These are phyloP conservation scores for Myoxocephalus aenaeus DNA, from an alignment of 2,797 vertebrate genomes.

Conservation along the genomic window DNA sequence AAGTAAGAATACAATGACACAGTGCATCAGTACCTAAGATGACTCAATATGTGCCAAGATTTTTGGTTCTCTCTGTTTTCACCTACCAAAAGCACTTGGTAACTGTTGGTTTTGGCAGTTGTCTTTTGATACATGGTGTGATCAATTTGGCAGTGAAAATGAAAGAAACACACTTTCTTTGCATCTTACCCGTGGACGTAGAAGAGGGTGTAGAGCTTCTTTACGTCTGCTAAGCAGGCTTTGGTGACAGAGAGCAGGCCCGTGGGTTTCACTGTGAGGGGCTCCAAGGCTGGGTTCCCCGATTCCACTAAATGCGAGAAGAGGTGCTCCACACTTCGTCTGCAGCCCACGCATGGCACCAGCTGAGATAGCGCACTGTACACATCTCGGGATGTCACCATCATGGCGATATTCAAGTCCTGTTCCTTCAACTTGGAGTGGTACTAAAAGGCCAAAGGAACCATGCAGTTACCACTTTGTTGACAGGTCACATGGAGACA, in stretches of 20 bases:
- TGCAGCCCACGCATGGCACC: constrained; percentile 96
- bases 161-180: neutral
- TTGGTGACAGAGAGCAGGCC: constrained; percentile 93
- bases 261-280: constrained; percentile 92
- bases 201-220: constrained; percentile 95
- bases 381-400: constrained; percentile 94
- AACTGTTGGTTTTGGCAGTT: neutral
- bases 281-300: constrained; percentile 93
- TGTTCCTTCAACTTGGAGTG: constrained; percentile 93
- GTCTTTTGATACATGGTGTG: neutral
- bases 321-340: constrained; percentile 95
- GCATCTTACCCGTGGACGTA: constrained; percentile 94
- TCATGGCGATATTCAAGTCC: constrained; percentile 92
- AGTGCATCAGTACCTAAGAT: neutral
- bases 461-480: constrained; percentile 13
- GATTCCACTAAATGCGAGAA: constrained; percentile 96
- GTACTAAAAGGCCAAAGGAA: constrained; percentile 79
- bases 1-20: neutral
- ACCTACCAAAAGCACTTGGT: neutral
- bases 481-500: neutral
- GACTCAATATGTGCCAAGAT: neutral
- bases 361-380: constrained; percentile 92
- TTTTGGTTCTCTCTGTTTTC: neutral
- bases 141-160: neutral
- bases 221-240: constrained; percentile 91